Percentiles rank a stretch among this genome's conserved stretches.
phyloP scores from a whole-genome alignment of 2,113 vertebrate species.

The Anoplopoma fimbria region DNA sequence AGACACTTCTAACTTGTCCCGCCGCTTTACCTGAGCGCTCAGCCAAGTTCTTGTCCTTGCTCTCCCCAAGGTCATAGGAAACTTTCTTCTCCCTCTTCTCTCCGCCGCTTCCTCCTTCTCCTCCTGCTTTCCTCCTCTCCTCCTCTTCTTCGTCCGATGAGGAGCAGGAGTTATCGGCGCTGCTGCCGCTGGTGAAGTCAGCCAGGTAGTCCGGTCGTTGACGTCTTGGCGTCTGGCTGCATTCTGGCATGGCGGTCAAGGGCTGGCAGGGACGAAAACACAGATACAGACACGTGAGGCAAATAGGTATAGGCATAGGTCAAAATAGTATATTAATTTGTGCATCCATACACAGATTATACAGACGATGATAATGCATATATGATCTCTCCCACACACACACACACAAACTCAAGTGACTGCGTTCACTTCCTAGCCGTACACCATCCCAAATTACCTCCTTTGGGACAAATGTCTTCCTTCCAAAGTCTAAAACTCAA shows the following conservation, averaged over 20 bases:
- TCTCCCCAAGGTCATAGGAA: conserved; percentile 86
- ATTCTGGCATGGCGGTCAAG: conserved; percentile 94
- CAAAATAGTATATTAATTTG: background rate
- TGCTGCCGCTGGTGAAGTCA: conserved; percentile 85
- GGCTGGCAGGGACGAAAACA: conserved; percentile 82
- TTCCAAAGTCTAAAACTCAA: conserved; percentile 29
- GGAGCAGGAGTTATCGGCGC: conserved; percentile 85
- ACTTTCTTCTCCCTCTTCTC: conserved; percentile 89
- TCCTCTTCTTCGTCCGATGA: conserved; percentile 87
- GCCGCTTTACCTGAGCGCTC: conserved; percentile 89
- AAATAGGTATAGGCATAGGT: background rate
- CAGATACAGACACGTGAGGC: background rate
- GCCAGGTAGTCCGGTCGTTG: conserved; percentile 77
- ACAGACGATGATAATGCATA: background rate
- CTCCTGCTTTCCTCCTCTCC: conserved; percentile 74
- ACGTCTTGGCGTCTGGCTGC: conserved; percentile 85
- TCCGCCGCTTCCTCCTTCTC: conserved; percentile 74
- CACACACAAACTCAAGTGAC: background rate
- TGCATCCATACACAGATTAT: background rate
- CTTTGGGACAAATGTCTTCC: conserved; percentile 10
- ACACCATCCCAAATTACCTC: conserved; percentile 33
- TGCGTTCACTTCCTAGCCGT: background rate
- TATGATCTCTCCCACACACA: background rate
- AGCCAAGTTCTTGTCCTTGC: conserved; percentile 84
- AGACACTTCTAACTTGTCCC: conserved; percentile 16